Percentiles rank a stretch among this genome's conserved stretches.
phyloP scores from a whole-genome alignment of 2,113 vertebrate genomes.

The Etheostoma cragini region DNA sequence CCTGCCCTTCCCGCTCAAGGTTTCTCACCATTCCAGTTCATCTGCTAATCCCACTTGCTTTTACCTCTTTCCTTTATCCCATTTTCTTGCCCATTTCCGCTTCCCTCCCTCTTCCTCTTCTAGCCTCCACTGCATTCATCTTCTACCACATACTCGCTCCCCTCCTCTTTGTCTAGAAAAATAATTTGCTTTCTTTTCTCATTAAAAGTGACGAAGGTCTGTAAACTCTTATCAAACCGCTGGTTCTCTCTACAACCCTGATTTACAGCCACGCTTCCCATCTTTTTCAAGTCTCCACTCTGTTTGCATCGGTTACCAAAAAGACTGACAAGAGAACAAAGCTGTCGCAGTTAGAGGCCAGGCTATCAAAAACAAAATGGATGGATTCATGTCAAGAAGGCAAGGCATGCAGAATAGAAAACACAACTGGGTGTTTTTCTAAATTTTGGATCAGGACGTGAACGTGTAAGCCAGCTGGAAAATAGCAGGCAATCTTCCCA shows the following conservation, averaged over 20 bases:
- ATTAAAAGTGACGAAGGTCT: conserved; percentile 72
- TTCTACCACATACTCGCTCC: conserved; percentile 4
- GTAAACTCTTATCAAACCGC: conserved; percentile 77
- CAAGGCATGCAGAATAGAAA: conserved; percentile 45
- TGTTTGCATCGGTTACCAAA: conserved; percentile 63
- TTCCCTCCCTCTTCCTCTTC: conserved; percentile 8
- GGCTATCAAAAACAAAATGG: conserved; percentile 36
- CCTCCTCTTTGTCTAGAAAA: conserved; percentile 44
- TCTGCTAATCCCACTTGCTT: conserved; percentile 61
- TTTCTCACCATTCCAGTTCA: conserved; percentile 41
- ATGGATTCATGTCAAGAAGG: conserved; percentile 44
- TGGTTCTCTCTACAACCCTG: conserved; percentile 57
- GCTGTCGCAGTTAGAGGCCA: conserved; percentile 38
- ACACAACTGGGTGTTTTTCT: conserved; percentile 60
- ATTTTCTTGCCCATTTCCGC: conserved; percentile 28
- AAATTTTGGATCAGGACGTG: conserved; percentile 62
- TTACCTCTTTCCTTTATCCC: conserved; percentile 22
- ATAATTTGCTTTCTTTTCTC: conserved; percentile 70
- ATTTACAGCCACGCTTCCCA: conserved; percentile 62
- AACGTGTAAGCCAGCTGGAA: conserved; percentile 66
- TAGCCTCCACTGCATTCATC: conserved; percentile 18
- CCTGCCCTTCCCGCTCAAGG: conserved; percentile 46
- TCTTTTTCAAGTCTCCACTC: conserved; percentile 10
- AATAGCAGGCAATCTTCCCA: conserved; percentile 67
- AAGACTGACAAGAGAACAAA: conserved; percentile 53